Evolutionary conservation across 2,888 invertebrate genomes (phyloP).

Genomic region (Hipparchia semele): DNA sequence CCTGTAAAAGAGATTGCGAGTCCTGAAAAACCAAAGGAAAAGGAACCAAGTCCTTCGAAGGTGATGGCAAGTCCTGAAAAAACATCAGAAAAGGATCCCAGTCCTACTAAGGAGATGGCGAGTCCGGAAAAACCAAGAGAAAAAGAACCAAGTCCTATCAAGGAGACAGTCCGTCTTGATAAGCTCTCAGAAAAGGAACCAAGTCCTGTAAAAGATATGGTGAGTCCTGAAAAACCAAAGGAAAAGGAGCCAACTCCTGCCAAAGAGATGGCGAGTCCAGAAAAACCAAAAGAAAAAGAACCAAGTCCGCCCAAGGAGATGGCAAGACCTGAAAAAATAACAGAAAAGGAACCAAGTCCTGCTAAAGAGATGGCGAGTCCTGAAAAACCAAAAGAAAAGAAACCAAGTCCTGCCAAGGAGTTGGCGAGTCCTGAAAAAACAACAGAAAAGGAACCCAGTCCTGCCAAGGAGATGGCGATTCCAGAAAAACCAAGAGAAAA

Average conservation of each 20-base stretch:
- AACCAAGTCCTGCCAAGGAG: not conserved
- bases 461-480: not conserved
- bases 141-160: conserved; percentile 17
- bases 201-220: conserved; percentile 25
- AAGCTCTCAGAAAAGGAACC: conserved; percentile 15
- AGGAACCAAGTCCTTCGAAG: conserved; percentile 29
- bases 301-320: not conserved
- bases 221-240: not conserved
- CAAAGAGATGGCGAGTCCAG: not conserved
- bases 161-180: too few relatives aligned
- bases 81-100: not conserved
- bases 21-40: conserved; percentile 19
- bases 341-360: conserved; percentile 30
- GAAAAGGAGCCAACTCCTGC: not conserved
- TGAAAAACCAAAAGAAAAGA: not conserved
- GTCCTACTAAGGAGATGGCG: not conserved
- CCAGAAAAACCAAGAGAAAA: not conserved
- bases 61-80: conserved; percentile 19
- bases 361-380: conserved; percentile 24
- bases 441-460: not conserved
- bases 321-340: not conserved
- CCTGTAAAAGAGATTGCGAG: too few relatives aligned
- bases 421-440: conserved; percentile 26
- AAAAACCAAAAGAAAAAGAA: not conserved
- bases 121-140: not conserved